Conservation (phyloP, 2,113 vertebrate genomes). For the Percina caprodes region DNA sequence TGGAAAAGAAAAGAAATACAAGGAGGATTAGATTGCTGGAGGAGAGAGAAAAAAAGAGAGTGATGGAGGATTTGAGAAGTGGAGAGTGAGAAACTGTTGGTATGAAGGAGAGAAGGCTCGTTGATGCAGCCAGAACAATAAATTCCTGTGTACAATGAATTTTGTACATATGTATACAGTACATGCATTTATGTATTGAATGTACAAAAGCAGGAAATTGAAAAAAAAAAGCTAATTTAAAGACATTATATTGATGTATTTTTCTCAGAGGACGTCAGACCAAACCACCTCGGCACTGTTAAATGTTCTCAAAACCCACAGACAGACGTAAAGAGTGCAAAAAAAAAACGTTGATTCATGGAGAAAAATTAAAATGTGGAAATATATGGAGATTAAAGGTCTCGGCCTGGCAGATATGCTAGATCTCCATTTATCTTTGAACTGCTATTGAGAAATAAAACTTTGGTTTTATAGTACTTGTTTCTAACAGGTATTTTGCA, state of each 20-base stretch:
- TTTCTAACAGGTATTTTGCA: background rate
- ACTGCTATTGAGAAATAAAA: too few species aligned
- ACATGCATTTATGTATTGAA: background rate
- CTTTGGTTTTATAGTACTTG: too few species aligned
- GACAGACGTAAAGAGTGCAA: too few species aligned
- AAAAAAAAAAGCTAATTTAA: too few species aligned
- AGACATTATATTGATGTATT: too few species aligned
- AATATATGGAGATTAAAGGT: too few species aligned
- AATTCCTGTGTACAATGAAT: background rate
- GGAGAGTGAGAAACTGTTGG: slow-evolving; percentile 8
- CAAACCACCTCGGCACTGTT: too few species aligned
- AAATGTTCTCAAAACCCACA: too few species aligned
- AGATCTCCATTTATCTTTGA: background rate
- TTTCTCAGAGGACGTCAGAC: too few species aligned
- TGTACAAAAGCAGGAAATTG: too few species aligned
- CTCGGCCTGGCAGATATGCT: background rate
- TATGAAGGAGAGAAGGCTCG: background rate
- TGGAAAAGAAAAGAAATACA: background rate
- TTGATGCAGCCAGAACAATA: background rate
- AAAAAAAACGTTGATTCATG: too few species aligned
- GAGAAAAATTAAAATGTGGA: too few species aligned
- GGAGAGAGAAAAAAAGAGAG: background rate
- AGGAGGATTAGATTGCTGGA: slow-evolving; percentile 3
- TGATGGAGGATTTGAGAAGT: background rate
- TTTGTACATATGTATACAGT: background rate